Base-by-base conservation (phyloP, 2,797 vertebrate genomes). In the Syngnathus rostellatus region DNA sequence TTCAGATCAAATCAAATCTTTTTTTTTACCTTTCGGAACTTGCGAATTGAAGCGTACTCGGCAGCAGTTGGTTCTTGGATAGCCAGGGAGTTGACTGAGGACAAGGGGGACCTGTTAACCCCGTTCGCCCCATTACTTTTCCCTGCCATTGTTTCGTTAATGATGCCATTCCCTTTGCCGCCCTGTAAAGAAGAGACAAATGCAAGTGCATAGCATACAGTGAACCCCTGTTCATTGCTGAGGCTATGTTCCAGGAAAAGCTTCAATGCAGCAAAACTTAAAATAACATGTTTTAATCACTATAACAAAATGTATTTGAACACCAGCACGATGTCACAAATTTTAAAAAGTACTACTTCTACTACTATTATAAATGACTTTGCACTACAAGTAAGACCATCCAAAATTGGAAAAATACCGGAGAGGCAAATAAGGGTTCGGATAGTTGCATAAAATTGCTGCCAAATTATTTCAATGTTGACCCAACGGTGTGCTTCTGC, bases 11-110 rank as follows among this genome's bases (percentile, higher is more conserved):
- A 21, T 43, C 3, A 2, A 4, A 2, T 3, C 5, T 4, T 31
- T 46, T 16, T 77, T 46, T 16, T 77, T 77, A 90, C 88, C 84
- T 91, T 91, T 75, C 77, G 83, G 72, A 89, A 90, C 79, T 92
- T 92, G 50, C 87, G 85, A 73, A 92, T 85, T 41, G 88, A 88
- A 37, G 91, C 90, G 2, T 92, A 92, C 69, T 92, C 91, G 0
- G 86, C 85, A 41, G 65, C 81, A 8, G 80, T 72, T 1, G 82
- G 70, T 6, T 91, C 90, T 60, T 90, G 88, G 71, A 66, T 74
- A 46, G 72, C 72, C 72, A 83, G 64, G 5, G 79, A 83, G 79
- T 77, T 85, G n/a, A 77, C 72, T 19, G 87, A 84, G 23, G 87
- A 73, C 68, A 84, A 63, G 54, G 81, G 82, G 12, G 83, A 83